A percentile compares a stretch with the other conserved stretches of the same genome.
Conservation (phyloP, 2,113 vertebrate species). For the Andinoacara biseriatus region DNA sequence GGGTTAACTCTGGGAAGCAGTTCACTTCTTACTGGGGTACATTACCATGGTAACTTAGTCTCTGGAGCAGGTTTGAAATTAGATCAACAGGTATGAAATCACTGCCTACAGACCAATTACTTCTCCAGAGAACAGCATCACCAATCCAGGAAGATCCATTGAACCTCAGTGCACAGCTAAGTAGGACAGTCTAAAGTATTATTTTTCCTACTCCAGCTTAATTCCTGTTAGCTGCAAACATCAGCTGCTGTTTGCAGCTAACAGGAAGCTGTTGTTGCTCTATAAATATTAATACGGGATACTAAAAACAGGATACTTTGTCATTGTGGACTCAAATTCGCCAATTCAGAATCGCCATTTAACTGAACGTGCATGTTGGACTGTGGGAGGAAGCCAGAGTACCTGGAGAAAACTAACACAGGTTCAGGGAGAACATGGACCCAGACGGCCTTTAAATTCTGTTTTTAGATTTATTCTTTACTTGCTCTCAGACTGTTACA, state of each 20-base stretch:
- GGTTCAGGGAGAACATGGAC: no score
- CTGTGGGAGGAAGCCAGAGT: no score
- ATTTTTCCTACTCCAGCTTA: not conserved
- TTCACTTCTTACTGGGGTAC: not conserved
- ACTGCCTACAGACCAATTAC: not conserved
- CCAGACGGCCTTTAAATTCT: no score
- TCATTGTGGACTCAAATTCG: not conserved
- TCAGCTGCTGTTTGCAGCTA: no score
- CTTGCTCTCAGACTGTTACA: not conserved
- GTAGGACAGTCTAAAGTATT: not conserved
- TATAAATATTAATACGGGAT: no score
- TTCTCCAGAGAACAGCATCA: not conserved
- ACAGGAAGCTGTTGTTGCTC: no score
- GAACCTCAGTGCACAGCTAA: not conserved
- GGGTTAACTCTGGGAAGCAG: not conserved
- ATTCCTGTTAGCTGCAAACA: no score
- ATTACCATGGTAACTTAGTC: not conserved
- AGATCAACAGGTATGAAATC: constrained; percentile 1
- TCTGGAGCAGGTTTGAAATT: not conserved
- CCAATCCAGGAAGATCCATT: not conserved
- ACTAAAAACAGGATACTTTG: no score
- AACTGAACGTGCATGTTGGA: no score
- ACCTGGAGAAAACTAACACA: no score
- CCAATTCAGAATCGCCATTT: no score
- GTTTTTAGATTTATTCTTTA: no score